Percentiles rank a stretch among this genome's conserved stretches.
Evolutionary conservation across 2,888 invertebrate species (phyloP).

Genomic region (Rhopalosiphum nymphaeae): DNA sequence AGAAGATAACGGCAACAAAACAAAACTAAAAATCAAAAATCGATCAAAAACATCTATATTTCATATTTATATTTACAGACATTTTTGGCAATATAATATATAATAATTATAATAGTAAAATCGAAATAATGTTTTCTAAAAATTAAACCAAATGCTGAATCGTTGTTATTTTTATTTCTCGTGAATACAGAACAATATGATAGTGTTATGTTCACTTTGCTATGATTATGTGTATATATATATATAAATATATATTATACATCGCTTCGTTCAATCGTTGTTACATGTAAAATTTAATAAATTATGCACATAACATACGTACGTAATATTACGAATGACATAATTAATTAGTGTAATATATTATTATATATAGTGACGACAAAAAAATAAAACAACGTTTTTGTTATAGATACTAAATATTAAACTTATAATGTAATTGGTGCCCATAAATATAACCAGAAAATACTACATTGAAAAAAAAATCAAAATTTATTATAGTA

Average conservation of each 20-base stretch:
- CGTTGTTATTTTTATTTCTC: conserved; percentile 21
- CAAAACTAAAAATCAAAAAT: conserved; percentile 16
- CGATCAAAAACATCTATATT: conserved; percentile 64
- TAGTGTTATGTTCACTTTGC: background rate
- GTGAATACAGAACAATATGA: conserved; percentile 14
- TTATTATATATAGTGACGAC: conserved; percentile 28
- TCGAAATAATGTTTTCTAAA: conserved; percentile 58
- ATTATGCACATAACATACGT: background rate
- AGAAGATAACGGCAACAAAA: too few relatives aligned
- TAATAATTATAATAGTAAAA: conserved; percentile 34
- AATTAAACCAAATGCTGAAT: conserved; percentile 36
- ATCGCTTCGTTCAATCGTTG: background rate
- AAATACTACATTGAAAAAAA: conserved; percentile 39
- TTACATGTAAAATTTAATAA: background rate
- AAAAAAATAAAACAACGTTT: conserved; percentile 34
- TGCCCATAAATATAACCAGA: conserved; percentile 53
- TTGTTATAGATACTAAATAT: conserved; percentile 40
- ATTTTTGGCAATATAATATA: conserved; percentile 49
- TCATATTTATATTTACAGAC: conserved; percentile 58
- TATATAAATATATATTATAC: background rate
- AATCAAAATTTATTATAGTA: conserved; percentile 15
- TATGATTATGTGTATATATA: background rate
- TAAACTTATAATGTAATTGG: conserved; percentile 59
- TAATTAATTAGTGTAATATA: background rate
- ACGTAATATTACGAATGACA: conserved; percentile 16